Evolutionary conservation across 2,888 invertebrate species (phyloP).

Genomic region (Andrena hattorfiana): DNA sequence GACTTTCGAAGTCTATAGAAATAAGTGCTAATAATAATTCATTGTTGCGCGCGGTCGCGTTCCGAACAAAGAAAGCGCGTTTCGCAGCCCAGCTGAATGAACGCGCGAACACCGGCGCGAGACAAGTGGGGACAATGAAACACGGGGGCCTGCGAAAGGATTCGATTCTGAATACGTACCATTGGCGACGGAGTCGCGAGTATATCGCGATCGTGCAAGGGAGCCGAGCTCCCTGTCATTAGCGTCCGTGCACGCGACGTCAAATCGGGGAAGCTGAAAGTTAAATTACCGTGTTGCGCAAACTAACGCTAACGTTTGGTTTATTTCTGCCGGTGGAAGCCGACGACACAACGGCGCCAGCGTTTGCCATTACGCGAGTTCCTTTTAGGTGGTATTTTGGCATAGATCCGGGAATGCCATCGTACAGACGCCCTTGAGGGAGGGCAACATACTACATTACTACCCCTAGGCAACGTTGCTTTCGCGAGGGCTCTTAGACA

Average conservation of each 20-base stretch:
- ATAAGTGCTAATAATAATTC: too few relatives aligned
- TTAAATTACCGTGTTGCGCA: constrained; percentile 56
- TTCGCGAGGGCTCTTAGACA: not conserved
- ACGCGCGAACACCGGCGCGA: too few relatives aligned
- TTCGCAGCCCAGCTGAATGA: too few relatives aligned
- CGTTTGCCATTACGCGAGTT: constrained; percentile 32
- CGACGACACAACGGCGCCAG: constrained; percentile 32
- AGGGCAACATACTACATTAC: not conserved
- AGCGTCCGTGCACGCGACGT: not conserved
- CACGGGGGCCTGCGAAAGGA: too few relatives aligned
- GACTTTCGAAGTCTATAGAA: too few relatives aligned
- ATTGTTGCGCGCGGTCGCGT: too few relatives aligned
- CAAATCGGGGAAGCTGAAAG: constrained; percentile 30
- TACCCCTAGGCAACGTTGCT: not conserved
- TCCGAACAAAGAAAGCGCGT: too few relatives aligned
- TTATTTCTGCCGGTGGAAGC: constrained; percentile 50
- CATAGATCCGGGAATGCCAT: constrained; percentile 31
- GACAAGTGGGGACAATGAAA: too few relatives aligned
- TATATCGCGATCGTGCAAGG: not conserved
- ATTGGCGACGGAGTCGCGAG: not conserved
- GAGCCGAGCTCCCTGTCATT: not conserved
- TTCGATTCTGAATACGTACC: too few relatives aligned
- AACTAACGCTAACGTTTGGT: constrained; percentile 37
- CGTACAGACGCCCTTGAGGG: constrained; percentile 46
- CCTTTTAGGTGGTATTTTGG: constrained; percentile 50